Base-by-base conservation (phyloP, 2,888 invertebrate genomes). In the Meta bourneti region DNA sequence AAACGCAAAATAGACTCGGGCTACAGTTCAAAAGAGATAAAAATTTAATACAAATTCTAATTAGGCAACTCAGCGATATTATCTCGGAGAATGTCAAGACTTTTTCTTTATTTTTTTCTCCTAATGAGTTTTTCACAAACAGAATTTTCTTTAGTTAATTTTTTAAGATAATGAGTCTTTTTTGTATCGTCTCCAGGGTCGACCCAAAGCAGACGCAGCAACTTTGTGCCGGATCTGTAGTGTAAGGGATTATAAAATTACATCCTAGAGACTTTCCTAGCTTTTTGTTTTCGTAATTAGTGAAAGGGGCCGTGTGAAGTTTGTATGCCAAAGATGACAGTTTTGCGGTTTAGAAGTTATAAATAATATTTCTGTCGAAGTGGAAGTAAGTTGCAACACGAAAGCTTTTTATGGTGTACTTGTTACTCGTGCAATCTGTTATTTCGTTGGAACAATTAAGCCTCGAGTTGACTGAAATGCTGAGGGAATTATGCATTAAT, bases 21-120 rank as follows among this genome's bases (percentile, higher is more conserved):
- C 70, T 70, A 70, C 80, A 71, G 87, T n/a, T 34, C n/a, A 52
- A 72, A 80, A 61, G 80, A 80, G 87, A 87, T 87, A 87, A 87
- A 87, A 87, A 52, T 87, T 87, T 87, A 87, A 87, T 80, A 80
- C 71, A 80, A 87, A 80, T 80, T 87, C 87, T 87, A 87, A 87
- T 87, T 87, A 87, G 72, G 80, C 48, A 72, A 87, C 72, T 72
- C 87, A 72, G 61, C 72, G 79, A 87, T 87, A 72, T 48, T 19
- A 80, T 80, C 71, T 71, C 9, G 80, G 20, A 49, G 20, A 48
- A 7, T 48, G 34, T 34, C 34, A 34, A 34, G 34, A 2, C 34
- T 54, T 49, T 49, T 75, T 71, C 77, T 85, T 77, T 69, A 69
- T 54, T 49, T 75, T 19, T 77, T 77, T 77, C 49, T 85, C 61